Percentiles rank a stretch among this genome's conserved stretches.
These are phyloP conservation scores for Danaus plexippus DNA, from an alignment of 1,140 invertebrate genomes.

Conservation along the genomic window DNA sequence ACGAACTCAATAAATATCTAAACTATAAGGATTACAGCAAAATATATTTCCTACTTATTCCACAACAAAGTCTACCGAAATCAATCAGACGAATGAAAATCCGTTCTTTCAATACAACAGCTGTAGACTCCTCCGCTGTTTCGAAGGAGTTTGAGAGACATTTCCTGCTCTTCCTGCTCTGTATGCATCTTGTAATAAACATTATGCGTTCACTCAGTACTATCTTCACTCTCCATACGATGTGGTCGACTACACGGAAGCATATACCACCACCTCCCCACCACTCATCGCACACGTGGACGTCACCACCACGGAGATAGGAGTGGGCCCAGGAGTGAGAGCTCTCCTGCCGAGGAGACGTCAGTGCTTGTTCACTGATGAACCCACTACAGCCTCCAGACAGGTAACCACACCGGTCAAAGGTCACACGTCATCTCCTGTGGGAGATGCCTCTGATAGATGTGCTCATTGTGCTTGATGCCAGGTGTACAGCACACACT, in stretches of 20 bases:
- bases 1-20: no score
- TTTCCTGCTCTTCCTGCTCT: no score
- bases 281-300: constrained; percentile 63
- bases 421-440: no score
- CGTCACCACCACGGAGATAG: constrained; percentile 70
- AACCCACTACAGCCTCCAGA: constrained; percentile 36
- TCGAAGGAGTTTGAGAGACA: no score
- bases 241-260: constrained; percentile 55
- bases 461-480: background rate
- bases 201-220: constrained; percentile 50
- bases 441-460: no score
- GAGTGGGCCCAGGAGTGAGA: constrained; percentile 51
- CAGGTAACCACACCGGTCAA: constrained; percentile 17
- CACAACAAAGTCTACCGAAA: no score
- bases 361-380: constrained; percentile 69
- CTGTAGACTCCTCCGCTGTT: no score
- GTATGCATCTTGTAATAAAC: no score
- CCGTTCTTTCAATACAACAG: no score
- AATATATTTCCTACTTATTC: no score
- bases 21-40: no score
- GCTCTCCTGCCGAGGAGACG: constrained; percentile 56
- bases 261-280: constrained; percentile 29
- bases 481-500: constrained; percentile 65
- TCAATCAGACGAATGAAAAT: no score
- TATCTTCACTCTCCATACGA: constrained; percentile 74